Percentiles rank a stretch among this genome's conserved stretches.
Evolutionary conservation across 2,797 vertebrate species (phyloP).

Genomic region (Gobio occitaniae): DNA sequence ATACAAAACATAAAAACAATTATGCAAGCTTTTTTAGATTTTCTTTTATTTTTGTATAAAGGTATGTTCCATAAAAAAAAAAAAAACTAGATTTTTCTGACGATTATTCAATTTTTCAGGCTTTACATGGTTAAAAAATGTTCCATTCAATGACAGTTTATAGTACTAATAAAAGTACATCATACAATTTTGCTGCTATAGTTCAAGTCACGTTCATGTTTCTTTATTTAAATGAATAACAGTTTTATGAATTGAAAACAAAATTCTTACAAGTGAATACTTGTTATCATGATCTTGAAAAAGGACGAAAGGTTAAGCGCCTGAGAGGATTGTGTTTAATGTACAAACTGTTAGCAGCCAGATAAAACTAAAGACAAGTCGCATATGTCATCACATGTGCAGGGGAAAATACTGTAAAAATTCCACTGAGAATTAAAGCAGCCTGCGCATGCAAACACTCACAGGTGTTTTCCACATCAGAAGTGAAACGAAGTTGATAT

Average conservation of each 20-base stretch:
- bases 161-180: not conserved
- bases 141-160: not conserved
- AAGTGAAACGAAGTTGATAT: conserved; percentile 8
- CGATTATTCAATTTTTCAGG: not conserved
- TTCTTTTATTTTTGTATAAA: not conserved
- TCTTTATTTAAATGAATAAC: not conserved
- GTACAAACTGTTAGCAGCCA: not conserved
- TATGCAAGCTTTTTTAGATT: not conserved
- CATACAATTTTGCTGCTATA: not conserved
- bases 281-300: not conserved
- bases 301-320: not conserved
- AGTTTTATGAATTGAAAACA: not conserved
- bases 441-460: not conserved
- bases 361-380: not conserved
- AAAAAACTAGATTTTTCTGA: not conserved
- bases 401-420: not conserved
- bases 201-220: too few relatives aligned
- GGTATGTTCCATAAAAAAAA: not conserved
- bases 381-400: not conserved
- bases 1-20: not conserved
- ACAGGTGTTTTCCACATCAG: conserved; percentile 11
- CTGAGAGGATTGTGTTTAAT: not conserved
- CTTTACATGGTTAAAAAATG: not conserved
- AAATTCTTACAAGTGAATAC: not conserved
- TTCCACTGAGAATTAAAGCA: not conserved